A percentile compares a stretch with the other conserved stretches of the same genome.
These are phyloP conservation scores for Tympanoctomys barrerae DNA, from an alignment of 2,797 vertebrate genomes.

Conservation along the genomic window DNA sequence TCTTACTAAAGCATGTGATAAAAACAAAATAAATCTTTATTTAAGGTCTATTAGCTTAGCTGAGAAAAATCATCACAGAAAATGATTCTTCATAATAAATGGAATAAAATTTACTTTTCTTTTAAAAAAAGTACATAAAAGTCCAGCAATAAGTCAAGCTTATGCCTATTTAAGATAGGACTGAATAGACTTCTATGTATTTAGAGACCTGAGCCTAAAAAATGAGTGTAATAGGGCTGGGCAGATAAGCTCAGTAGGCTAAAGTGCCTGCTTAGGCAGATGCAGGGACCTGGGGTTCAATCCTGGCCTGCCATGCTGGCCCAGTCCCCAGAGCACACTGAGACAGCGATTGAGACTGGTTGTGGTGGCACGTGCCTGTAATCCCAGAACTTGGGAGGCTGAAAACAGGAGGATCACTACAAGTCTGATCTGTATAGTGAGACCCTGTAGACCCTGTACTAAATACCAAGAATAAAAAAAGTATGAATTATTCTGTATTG, in stretches of 20 bases:
- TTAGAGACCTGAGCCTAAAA: not conserved
- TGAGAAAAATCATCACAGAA: not conserved
- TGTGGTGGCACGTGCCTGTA: too few species aligned
- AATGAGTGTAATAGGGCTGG: not conserved
- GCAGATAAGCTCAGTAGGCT: too few species aligned
- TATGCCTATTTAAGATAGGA: not conserved
- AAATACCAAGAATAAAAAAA: too few species aligned
- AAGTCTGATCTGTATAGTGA: too few species aligned
- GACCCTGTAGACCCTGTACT: too few species aligned
- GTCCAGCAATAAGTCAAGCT: not conserved
- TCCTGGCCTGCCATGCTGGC: too few species aligned
- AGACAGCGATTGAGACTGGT: too few species aligned
- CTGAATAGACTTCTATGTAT: not conserved
- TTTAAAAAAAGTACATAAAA: not conserved
- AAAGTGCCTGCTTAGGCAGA: too few species aligned
- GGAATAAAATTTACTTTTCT: not conserved
- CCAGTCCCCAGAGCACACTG: too few species aligned
- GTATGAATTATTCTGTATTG: not conserved
- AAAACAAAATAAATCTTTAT: not conserved
- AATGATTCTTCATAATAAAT: not conserved
- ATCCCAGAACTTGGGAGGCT: too few species aligned
- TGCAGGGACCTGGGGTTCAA: too few species aligned
- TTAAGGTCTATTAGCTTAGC: not conserved
- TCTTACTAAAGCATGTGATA: conserved; percentile 6
- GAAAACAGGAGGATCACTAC: too few species aligned